Base-by-base conservation (phyloP, 37 sponge, comb jelly and placozoan species). In the Chondrilla cf. caribensis region DNA sequence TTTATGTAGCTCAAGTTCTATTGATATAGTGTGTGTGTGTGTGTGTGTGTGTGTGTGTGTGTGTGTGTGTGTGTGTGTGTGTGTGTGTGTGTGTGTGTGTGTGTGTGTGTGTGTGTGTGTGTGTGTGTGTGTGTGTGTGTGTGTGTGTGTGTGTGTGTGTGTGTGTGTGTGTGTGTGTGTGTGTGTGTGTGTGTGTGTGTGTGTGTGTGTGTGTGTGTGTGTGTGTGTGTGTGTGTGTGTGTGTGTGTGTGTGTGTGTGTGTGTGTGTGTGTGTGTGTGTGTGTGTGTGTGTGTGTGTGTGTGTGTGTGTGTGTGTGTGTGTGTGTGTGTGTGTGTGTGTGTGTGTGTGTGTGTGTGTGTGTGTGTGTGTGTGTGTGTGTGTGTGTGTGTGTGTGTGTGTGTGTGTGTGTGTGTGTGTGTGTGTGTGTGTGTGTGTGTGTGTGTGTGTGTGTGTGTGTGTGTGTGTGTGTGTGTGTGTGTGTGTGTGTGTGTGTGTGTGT, bases 381-480 rank as follows among this genome's bases (percentile, higher is more conserved):
- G 68, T 67, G 68, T 67, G 68, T 67, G 68, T 67, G 68, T 67
- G 68, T 67, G 68, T 67, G 68, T 26, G 32, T 67, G 68, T 67
- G 68, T 67, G 68, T 67, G 68, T 67, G 68, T 67, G 68, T 67
- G 68, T 67, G 68, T 67, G 68, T 67, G 68, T 67, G 68, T 67
- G 68, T 67, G 68, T 67, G 28, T 26, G 32, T 29, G 33, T 67
- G 68, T 67, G 68, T 67, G 68, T 67, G 68, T 67, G 68, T 67
- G 68, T 67, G 68, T 67, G 68, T 67, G 68, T 67, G 68, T 67
- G 68, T 67, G 68, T 67, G 68, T 67, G 68, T 67, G 68, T 29
- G 33, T 67, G 68, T 67, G 68, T 67, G 68, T 67, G 68, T 67
- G 68, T 67, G 68, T 67, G 68, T 67, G 68, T 67, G 26, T 67